Conservation (phyloP, 2,113 vertebrate genomes). For the Pristiophorus japonicus region DNA sequence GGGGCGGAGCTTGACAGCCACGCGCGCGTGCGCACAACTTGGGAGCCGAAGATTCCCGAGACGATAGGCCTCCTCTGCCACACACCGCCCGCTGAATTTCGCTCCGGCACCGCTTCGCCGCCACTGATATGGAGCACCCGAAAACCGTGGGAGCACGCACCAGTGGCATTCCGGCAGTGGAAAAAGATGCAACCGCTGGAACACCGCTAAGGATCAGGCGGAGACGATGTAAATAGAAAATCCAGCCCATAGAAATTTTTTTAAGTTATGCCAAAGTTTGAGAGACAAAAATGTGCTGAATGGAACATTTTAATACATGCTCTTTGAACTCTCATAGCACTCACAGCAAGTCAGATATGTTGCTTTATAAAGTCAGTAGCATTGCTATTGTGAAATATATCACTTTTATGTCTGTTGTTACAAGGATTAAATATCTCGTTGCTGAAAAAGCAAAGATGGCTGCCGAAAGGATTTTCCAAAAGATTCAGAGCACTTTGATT, state of each 20-base stretch:
- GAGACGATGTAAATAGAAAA: too few species aligned
- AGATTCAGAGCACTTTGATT: neutral
- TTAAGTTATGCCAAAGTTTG: neutral
- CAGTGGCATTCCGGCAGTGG: too few species aligned
- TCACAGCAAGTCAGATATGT: neutral
- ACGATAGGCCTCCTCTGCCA: too few species aligned
- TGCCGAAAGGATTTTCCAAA: neutral
- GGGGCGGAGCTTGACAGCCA: too few species aligned
- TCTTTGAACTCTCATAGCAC: neutral
- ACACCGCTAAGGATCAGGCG: too few species aligned
- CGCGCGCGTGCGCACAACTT: too few species aligned
- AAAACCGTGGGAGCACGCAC: too few species aligned
- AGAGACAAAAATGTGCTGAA: neutral
- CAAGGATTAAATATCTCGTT: neutral
- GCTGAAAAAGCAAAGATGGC: neutral
- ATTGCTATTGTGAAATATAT: neutral
- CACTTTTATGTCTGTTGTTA: neutral
- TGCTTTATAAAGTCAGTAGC: neutral
- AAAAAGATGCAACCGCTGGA: too few species aligned
- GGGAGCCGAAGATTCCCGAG: too few species aligned
- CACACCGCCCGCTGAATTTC: too few species aligned
- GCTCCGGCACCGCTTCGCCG: too few species aligned
- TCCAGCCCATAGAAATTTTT: neutral
- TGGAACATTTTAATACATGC: neutral
- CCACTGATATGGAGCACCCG: too few species aligned